These are phyloP conservation scores for Apaloderma vittatum DNA, from an alignment of 2,113 vertebrate species.

Conservation along the genomic window DNA sequence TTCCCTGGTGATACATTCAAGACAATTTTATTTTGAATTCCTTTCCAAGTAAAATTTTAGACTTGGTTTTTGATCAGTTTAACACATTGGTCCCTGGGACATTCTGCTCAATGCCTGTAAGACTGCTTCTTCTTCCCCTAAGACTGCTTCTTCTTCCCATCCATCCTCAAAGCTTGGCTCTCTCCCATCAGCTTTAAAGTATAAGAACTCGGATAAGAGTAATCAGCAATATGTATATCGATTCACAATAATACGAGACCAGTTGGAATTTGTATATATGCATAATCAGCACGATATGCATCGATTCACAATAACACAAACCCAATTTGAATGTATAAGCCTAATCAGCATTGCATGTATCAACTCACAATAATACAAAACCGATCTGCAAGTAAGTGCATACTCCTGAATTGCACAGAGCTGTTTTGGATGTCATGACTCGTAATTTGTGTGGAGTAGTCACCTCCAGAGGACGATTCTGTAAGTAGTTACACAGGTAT, in stretches of 20 bases:
- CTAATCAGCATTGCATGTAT: not conserved
- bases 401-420: not conserved
- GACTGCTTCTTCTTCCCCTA: not conserved
- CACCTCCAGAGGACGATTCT: not conserved
- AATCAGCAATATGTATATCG: not conserved
- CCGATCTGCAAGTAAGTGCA: not conserved
- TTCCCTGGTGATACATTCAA: not conserved
- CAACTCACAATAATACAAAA: not conserved
- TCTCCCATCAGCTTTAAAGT: not conserved
- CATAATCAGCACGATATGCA: not conserved
- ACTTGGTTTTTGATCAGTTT: slow-evolving; percentile 35
- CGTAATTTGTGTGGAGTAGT: not conserved
- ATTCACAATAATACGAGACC: not conserved
- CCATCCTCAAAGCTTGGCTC: not conserved
- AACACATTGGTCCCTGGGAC: slow-evolving; percentile 39
- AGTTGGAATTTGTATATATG: not conserved
- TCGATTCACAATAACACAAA: not conserved
- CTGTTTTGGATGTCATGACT: not conserved
- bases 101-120: not conserved
- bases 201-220: not conserved
- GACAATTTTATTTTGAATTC: slow-evolving; percentile 28
- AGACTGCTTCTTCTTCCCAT: not conserved
- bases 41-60: slow-evolving; percentile 53
- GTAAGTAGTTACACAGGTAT: fast-evolving
- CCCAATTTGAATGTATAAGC: not conserved